These are phyloP conservation scores for Nesospiza acunhae DNA, from an alignment of 2,113 vertebrate genomes.

Conservation along the genomic window DNA sequence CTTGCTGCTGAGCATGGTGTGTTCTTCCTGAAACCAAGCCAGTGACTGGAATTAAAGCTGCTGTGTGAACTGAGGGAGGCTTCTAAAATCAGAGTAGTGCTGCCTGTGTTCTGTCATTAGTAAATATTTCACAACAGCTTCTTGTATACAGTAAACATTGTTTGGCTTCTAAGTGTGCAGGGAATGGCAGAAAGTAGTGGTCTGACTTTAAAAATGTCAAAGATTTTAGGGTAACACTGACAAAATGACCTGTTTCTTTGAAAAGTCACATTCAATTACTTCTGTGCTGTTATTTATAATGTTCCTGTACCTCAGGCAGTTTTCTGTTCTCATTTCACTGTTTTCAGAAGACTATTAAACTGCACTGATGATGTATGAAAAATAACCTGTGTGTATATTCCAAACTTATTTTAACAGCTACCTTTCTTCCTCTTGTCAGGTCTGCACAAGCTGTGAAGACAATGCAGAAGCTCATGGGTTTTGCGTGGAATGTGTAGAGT, in stretches of 20 bases:
- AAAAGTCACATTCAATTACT: not conserved
- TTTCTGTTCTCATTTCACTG: not conserved
- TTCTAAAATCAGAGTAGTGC: not conserved
- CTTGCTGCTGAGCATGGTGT: not conserved
- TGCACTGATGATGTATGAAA: not conserved
- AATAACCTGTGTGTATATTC: not conserved
- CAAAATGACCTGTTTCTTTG: slow-evolving; percentile 3
- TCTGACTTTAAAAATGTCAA: not conserved
- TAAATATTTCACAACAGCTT: not conserved
- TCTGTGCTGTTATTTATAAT: not conserved
- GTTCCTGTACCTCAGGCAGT: not conserved
- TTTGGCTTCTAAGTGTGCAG: not conserved
- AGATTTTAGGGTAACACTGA: not conserved
- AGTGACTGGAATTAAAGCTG: not conserved
- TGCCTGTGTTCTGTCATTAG: not conserved
- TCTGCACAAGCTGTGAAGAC: slow-evolving; percentile 97
- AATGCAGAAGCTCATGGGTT: slow-evolving; percentile 96
- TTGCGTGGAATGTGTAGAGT: slow-evolving; percentile 97
- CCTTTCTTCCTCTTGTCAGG: slow-evolving; percentile 66
- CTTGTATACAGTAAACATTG: not conserved
- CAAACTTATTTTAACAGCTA: not conserved
- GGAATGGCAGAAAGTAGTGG: not conserved
- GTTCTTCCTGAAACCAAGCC: not conserved
- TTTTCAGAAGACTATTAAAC: not conserved
- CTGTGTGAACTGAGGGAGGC: not conserved